Percentiles rank a stretch among this genome's conserved stretches.
These are phyloP conservation scores for Danio kyathit DNA, from an alignment of 2,797 vertebrate genomes.

Conservation along the genomic window DNA sequence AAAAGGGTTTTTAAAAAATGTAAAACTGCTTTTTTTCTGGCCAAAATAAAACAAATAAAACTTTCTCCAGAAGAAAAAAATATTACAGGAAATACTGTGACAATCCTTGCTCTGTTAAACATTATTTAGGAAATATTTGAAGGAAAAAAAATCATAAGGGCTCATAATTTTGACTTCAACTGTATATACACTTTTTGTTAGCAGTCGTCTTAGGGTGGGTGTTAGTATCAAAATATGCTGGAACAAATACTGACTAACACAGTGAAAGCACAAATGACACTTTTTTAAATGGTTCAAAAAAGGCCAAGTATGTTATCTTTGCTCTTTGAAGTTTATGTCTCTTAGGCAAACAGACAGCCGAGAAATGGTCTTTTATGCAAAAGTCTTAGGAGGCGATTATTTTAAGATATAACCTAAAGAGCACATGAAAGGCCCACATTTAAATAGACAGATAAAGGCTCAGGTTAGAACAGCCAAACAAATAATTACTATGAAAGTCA, in stretches of 20 bases:
- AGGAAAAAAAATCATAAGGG: no score
- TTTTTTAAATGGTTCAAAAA: neutral
- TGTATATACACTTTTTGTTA: no score
- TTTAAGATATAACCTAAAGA: slow-evolving; percentile 31
- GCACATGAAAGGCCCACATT: slow-evolving; percentile 9
- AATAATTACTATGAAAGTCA: slow-evolving; percentile 28
- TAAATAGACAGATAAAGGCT: slow-evolving; percentile 26
- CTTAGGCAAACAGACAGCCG: slow-evolving; percentile 12
- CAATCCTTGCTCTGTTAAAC: no score
- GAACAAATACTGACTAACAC: neutral
- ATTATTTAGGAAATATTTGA: no score
- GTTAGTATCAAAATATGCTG: neutral
- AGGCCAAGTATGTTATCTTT: slow-evolving; percentile 34
- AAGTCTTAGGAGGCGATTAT: neutral
- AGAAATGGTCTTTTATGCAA: slow-evolving; percentile 7
- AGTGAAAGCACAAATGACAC: slow-evolving; percentile 1
- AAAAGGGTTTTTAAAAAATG: no score
- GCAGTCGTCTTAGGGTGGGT: no score
- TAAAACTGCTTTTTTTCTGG: no score
- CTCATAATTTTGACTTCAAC: no score
- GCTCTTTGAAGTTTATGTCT: slow-evolving; percentile 31
- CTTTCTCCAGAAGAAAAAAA: no score
- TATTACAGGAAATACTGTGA: no score
- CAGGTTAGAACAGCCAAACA: slow-evolving; percentile 26
- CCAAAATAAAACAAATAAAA: no score